Conservation (phyloP, 1,140 invertebrate genomes). For the Drosophila kepulauana region DNA sequence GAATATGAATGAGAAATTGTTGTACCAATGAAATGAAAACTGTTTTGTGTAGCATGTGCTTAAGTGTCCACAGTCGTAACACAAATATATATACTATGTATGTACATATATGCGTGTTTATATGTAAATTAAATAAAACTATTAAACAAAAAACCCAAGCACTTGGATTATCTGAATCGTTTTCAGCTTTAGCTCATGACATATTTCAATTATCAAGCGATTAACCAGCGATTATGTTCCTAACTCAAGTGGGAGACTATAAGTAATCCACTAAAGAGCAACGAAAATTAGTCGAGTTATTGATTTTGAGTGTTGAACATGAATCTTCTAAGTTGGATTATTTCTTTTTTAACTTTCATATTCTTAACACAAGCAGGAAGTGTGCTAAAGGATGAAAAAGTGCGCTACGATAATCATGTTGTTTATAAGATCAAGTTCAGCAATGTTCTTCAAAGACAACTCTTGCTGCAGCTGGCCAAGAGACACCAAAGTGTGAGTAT, state of each 20-base stretch:
- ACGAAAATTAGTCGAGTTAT: slow-evolving; percentile 23
- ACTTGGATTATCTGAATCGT: background rate
- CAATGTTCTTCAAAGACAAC: slow-evolving; percentile 41
- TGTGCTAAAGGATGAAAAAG: slow-evolving; percentile 31
- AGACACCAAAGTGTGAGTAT: slow-evolving; percentile 46
- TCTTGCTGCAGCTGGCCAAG: slow-evolving; percentile 36
- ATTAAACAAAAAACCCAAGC: background rate
- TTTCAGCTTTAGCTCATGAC: background rate
- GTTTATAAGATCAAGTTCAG: slow-evolving; percentile 63
- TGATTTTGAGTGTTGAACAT: slow-evolving; percentile 43
- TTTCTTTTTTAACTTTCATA: background rate
- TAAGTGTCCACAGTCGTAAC: slow-evolving; percentile 26
- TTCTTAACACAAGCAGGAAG: slow-evolving; percentile 6
- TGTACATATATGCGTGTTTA: slow-evolving; percentile 27
- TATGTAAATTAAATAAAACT: slow-evolving; percentile 31
- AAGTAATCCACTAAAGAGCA: background rate
- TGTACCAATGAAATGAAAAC: slow-evolving; percentile 25
- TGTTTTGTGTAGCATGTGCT: slow-evolving; percentile 38
- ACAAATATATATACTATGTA: slow-evolving; percentile 18
- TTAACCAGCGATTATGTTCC: slow-evolving; percentile 46
- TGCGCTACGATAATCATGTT: slow-evolving; percentile 66
- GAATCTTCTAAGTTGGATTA: background rate
- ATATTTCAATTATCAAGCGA: slow-evolving; percentile 3
- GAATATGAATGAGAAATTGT: background rate
- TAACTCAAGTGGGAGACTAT: background rate